These are phyloP conservation scores for Coelopa pilipes DNA, from an alignment of 2,888 invertebrate species.

Conservation along the genomic window DNA sequence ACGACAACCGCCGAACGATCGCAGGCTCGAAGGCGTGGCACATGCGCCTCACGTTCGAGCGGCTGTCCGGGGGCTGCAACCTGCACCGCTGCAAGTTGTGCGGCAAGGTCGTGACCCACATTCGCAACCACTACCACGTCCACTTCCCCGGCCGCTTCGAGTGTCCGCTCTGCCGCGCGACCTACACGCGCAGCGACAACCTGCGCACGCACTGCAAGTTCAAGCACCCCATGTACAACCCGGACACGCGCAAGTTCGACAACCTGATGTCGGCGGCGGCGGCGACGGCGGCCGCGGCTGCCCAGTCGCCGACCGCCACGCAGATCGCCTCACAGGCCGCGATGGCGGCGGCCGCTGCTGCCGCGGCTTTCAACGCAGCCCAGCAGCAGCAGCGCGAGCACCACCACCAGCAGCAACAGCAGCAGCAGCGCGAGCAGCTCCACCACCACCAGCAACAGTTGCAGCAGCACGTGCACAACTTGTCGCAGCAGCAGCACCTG, in stretches of 20 bases:
- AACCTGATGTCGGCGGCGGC: constrained; percentile 72
- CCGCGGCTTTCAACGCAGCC: constrained; percentile 63
- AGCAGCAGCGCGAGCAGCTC: constrained; percentile 53
- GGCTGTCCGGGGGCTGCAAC: constrained; percentile 91
- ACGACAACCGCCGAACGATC: constrained; percentile 21
- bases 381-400: constrained; percentile 57
- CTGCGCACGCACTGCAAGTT: constrained; percentile 93
- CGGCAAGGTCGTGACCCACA: constrained; percentile 94
- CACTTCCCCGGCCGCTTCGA: constrained; percentile 93
- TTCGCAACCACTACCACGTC: constrained; percentile 94
- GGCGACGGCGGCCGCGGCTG: constrained; percentile 69
- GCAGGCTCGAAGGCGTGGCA: constrained; percentile 94
- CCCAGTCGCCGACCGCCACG: constrained; percentile 70
- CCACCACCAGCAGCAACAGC: constrained; percentile 57
- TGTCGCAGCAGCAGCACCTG: constrained; percentile 51
- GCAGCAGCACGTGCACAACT: constrained; percentile 52
- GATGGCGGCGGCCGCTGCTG: constrained; percentile 67
- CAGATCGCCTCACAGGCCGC: constrained; percentile 69
- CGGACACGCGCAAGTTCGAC: constrained; percentile 88
- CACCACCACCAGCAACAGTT: constrained; percentile 52
- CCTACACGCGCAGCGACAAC: constrained; percentile 92
- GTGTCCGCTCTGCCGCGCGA: constrained; percentile 90
- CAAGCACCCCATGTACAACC: constrained; percentile 89
- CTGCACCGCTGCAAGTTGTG: constrained; percentile 94
- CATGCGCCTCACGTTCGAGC: constrained; percentile 94